phyloP scores from a whole-genome alignment of 2,113 vertebrate genomes.

The Chitala chitala region DNA sequence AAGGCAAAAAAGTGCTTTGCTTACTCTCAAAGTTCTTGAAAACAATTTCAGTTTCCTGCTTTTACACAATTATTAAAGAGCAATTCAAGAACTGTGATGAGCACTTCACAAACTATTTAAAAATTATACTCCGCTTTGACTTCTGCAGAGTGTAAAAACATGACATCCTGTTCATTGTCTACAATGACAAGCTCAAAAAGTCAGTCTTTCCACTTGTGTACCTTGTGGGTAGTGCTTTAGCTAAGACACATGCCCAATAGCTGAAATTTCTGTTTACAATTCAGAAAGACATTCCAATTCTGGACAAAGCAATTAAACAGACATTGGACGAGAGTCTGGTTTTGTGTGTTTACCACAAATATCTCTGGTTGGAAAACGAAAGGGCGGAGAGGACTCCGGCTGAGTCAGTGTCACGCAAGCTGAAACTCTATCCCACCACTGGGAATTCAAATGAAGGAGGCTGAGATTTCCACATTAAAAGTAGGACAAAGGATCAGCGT shows the following conservation, averaged over 20 bases:
- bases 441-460: neutral
- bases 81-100: neutral
- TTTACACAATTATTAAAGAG: neutral
- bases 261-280: conserved; percentile 15
- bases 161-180: neutral
- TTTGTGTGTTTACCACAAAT: conserved; percentile 24
- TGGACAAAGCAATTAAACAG: conserved; percentile 10
- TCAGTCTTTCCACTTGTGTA: neutral
- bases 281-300: conserved; percentile 24
- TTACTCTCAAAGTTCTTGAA: no score
- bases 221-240: neutral
- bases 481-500: neutral
- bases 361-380: conserved; percentile 15
- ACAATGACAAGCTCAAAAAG: neutral
- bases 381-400: conserved; percentile 10
- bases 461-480: conserved; percentile 6
- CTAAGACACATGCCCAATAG: conserved; percentile 6
- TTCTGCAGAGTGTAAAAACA: neutral
- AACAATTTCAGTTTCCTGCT: neutral
- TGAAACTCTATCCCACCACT: conserved; percentile 15
- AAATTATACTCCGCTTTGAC: neutral
- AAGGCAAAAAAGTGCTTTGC: no score
- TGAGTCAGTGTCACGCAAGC: conserved; percentile 18
- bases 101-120: neutral
- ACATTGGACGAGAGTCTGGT: conserved; percentile 13